Percentiles rank a stretch among this genome's conserved stretches.
These are phyloP conservation scores for Theretra japonica DNA, from an alignment of 2,888 invertebrate species.

Conservation along the genomic window DNA sequence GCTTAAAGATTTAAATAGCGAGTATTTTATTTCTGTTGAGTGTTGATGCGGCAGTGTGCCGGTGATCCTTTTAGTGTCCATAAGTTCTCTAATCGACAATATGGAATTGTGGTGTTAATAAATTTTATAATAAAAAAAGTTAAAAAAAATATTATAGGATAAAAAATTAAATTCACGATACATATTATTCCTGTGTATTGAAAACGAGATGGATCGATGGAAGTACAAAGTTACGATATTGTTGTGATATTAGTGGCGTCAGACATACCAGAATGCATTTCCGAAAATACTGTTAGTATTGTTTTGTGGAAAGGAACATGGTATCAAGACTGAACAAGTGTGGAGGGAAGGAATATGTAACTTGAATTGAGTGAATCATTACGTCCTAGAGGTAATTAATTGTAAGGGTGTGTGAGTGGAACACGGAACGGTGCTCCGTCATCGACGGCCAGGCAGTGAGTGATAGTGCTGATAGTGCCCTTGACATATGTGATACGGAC, in stretches of 20 bases:
- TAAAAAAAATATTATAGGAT: constrained; percentile 60
- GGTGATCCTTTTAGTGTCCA: constrained; percentile 8
- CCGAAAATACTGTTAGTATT: constrained; percentile 47
- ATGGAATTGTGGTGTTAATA: constrained; percentile 74
- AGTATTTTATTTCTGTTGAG: constrained; percentile 15
- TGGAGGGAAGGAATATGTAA: constrained; percentile 54
- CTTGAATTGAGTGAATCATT: constrained; percentile 52
- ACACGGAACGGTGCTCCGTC: constrained; percentile 1
- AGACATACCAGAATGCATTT: constrained; percentile 50
- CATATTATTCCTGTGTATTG: constrained; percentile 52
- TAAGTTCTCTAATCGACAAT: constrained; percentile 64
- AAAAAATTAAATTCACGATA: constrained; percentile 52
- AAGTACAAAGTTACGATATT: constrained; percentile 66
- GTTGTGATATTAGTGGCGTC: constrained; percentile 56
- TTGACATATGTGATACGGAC: constrained; percentile 73
- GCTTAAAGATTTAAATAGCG: constrained; percentile 22
- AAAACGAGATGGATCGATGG: constrained; percentile 51
- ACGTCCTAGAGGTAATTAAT: constrained; percentile 47
- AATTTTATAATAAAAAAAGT: constrained; percentile 65
- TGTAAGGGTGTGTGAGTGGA: constrained; percentile 13
- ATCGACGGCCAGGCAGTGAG: constrained; percentile 45
- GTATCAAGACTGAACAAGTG: constrained; percentile 46
- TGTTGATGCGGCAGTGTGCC: not conserved
- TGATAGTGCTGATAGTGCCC: constrained; percentile 58
- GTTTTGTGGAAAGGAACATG: constrained; percentile 37